A percentile compares a stretch with the other conserved stretches of the same genome.
Evolutionary conservation across 92 coral and sea anemone genomes (phyloP).

Genomic region (Plumapathes pennacea): DNA sequence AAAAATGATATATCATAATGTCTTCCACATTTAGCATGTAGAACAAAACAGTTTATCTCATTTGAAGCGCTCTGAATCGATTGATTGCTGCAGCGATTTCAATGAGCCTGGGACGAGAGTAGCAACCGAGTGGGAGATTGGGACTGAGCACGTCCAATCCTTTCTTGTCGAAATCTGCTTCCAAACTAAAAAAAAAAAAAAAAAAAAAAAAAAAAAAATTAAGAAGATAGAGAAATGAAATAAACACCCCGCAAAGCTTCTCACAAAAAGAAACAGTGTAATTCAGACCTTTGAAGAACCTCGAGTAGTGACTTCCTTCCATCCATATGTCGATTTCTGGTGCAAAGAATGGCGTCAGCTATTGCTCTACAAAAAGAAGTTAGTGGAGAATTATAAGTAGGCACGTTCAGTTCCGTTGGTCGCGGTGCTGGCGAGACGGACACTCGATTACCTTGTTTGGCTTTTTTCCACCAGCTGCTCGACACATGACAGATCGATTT

Average conservation of each 20-base stretch:
- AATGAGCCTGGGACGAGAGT: conserved; percentile 56
- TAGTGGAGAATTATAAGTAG: not conserved
- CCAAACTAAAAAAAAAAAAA: conserved; percentile 27
- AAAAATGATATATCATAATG: too few species aligned
- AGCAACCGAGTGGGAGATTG: conserved; percentile 41
- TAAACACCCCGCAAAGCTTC: not conserved
- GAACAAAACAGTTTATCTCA: conserved; percentile 42
- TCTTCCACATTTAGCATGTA: too few species aligned
- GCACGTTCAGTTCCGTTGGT: not conserved
- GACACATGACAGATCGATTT: conserved; percentile 51
- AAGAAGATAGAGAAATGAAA: not conserved
- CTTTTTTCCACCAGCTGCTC: conserved; percentile 60
- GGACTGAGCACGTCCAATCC: conserved; percentile 71
- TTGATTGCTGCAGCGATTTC: conserved; percentile 69
- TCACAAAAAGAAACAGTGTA: not conserved
- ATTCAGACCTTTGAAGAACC: conserved; percentile 37
- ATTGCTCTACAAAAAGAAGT: conserved; percentile 27
- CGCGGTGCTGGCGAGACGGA: not conserved
- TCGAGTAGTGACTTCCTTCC: conserved; percentile 36
- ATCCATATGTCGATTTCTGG: conserved; percentile 55
- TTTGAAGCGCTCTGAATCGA: conserved; percentile 44
- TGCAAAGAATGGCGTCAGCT: conserved; percentile 49
- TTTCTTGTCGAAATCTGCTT: conserved; percentile 44
- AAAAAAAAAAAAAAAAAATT: not conserved
- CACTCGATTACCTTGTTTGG: conserved; percentile 31